Conservation (phyloP, 2,113 vertebrate species). For the Madoqua kirkii region DNA sequence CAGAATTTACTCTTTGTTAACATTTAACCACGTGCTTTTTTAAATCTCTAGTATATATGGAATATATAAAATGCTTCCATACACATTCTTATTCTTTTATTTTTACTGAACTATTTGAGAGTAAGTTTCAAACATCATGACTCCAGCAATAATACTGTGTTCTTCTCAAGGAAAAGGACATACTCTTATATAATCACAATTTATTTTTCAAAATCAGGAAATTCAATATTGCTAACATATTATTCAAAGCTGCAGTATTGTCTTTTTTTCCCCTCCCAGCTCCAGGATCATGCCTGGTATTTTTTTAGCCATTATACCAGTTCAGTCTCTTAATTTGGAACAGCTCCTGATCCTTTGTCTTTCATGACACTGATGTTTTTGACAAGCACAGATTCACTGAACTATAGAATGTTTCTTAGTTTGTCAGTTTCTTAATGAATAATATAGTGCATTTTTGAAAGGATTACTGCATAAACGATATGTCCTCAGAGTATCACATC, state of each 20-base stretch:
- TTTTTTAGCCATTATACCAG: background rate
- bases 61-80: background rate
- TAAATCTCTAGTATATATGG: background rate
- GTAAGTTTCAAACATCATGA: background rate
- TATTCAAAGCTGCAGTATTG: background rate
- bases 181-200: background rate
- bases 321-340: background rate
- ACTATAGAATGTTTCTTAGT: background rate
- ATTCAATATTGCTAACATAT: background rate
- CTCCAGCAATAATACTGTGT: background rate
- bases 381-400: background rate
- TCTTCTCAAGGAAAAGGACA: background rate
- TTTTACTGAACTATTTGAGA: slow-evolving; percentile 24
- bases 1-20: background rate
- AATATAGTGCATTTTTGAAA: background rate
- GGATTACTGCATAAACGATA: background rate
- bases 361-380: background rate
- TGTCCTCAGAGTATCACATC: background rate
- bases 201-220: slow-evolving; percentile 20
- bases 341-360: background rate
- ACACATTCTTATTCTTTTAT: slow-evolving; percentile 22
- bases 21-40: background rate
- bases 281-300: background rate
- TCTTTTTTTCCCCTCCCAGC: background rate
- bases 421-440: background rate